Conservation (phyloP, 2,113 vertebrate genomes). For the Fregetta grallaria region DNA sequence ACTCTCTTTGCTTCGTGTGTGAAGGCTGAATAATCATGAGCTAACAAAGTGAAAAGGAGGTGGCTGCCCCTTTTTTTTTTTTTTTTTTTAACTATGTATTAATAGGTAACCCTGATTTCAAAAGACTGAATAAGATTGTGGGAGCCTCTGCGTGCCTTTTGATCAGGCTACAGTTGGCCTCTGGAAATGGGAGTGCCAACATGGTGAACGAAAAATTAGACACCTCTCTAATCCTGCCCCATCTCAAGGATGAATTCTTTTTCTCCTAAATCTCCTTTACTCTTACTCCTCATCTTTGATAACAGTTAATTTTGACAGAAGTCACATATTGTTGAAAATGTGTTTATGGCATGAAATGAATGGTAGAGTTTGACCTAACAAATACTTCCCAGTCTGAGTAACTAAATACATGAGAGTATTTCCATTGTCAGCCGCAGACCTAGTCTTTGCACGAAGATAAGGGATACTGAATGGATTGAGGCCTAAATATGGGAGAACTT, state of each 20-base stretch:
- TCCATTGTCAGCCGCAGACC: background rate
- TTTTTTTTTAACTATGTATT: background rate
- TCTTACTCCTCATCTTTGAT: background rate
- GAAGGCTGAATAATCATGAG: background rate
- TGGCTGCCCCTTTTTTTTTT: background rate
- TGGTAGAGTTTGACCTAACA: background rate
- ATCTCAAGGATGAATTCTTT: background rate
- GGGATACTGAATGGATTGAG: background rate
- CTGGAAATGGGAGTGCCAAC: background rate
- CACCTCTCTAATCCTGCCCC: background rate
- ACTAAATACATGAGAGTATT: background rate
- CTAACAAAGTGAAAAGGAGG: constrained; percentile 6
- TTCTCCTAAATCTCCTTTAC: background rate
- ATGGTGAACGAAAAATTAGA: background rate
- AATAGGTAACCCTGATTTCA: background rate
- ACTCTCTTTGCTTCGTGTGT: background rate
- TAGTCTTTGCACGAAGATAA: background rate
- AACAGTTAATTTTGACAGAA: background rate
- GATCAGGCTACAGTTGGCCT: background rate
- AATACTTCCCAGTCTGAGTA: background rate
- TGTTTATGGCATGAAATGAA: background rate
- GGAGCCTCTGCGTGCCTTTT: background rate
- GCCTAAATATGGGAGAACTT: background rate
- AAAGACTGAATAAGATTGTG: background rate
- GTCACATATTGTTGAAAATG: background rate